Base-by-base conservation (phyloP, 2,888 invertebrate genomes). In the Ochropacha duplaris region DNA sequence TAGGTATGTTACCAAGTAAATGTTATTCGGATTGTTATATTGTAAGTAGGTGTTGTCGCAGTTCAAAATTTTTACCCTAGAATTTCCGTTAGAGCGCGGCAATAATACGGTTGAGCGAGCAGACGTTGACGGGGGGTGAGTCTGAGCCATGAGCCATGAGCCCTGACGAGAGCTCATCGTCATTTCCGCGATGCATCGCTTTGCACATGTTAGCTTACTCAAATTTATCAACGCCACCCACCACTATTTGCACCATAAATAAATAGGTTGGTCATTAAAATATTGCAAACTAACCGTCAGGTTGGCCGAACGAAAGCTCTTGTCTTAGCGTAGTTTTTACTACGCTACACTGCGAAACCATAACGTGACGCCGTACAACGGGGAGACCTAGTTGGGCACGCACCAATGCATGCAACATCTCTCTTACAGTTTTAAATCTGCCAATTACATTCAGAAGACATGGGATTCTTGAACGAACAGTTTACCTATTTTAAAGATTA, bases 301-400 rank as follows among this genome's bases (percentile, higher is more conserved):
- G 2, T 36, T 12, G 16, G 2, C 44, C 44, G 9, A 44, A 44
- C 44, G 14, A 16, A 36, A n/a, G 14, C 34, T 4, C 6, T n/a
- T 4, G n/a, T 16, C 14, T 34, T 1, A 39, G 16, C 31, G 31
- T 31, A 31, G 2, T 31, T n/a, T 36, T 44, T 19, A 19, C 9
- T 6, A 44, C 44, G 9, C 19, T 19, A 44, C 44, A 19, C 19
- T 19, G 9, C 44, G 16, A 19, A 44, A 44, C 44, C 44, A 44
- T 44, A 44, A 44, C 44, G 44, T 44, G 44, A 44, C 44, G 39
- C 28, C 65, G 66, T 56, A 57, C 81, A 84, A 79, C 84, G 81
- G 84, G 71, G 59, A 81, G 83, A 62, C 82, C 83, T 74, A 82
- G 78, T 76, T 82, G 69, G n/a, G 66, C 77, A 78, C 74, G 75